These are phyloP conservation scores for Desmophyllum pertusum DNA, from an alignment of 92 coral and sea anemone genomes.

Conservation along the genomic window DNA sequence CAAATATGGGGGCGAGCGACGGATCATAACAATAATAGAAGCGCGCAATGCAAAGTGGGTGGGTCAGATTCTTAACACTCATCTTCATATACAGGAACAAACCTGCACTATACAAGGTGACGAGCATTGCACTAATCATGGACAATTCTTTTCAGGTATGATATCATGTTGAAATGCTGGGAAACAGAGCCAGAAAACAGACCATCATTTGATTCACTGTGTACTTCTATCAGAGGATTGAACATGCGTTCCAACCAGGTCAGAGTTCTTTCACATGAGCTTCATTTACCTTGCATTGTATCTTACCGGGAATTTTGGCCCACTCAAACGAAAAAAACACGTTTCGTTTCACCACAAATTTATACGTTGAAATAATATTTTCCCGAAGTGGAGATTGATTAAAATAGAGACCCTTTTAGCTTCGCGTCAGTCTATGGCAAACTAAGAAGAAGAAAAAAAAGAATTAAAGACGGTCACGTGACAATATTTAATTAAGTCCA, in stretches of 20 bases:
- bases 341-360: background rate
- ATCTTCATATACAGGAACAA: background rate
- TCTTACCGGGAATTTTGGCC: no score
- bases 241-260: constrained; percentile 26
- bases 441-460: no score
- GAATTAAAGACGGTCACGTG: no score
- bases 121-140: background rate
- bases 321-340: background rate
- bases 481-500: no score
- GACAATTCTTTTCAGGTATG: constrained; percentile 7
- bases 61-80: no score
- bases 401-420: no score
- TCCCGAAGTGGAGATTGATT: background rate
- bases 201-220: constrained; percentile 21
- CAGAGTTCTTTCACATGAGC: background rate
- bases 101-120: background rate
- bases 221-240: constrained; percentile 19
- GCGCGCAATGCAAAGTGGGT: no score
- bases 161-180: constrained; percentile 30
- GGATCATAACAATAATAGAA: no score
- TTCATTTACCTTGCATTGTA: no score
- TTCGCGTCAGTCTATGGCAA: no score
- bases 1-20: no score
- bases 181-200: constrained; percentile 28
- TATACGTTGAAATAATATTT: no score